Base-by-base conservation (phyloP, 2,888 invertebrate species). In the Xylocampa areola region DNA sequence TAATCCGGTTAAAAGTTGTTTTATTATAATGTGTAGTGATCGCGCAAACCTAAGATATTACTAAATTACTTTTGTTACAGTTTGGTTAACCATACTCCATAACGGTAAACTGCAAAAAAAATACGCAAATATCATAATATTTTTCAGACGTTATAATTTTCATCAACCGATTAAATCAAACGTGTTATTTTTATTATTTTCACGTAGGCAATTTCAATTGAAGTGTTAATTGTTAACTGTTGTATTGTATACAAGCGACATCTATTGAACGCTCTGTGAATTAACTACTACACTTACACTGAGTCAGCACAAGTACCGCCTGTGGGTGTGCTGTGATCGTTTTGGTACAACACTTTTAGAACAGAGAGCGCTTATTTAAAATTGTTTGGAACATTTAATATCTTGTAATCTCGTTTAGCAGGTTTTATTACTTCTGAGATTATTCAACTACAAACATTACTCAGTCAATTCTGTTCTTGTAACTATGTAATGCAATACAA, bases 321-420 rank as follows among this genome's bases (percentile, higher is more conserved):
- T 23, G 6, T 19, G 7, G 11, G 19, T 25, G 29, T 6, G 14
- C 2, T 6, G 23, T 16, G 4, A n/a, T 2, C 6, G 29, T 16
- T 16, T n/a, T 53, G 53, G 37, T 69, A 64, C 47, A 0, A 0
- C 0, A n/a, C 1, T 0, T 13, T 27, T 10, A 2, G 11, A 1
- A 21, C 4, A 64, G 64, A 53, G 37, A 1, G 70, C 64, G 70
- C 29, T 69, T 2, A 5, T 10, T 13, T 30, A 16, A 14, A 27
- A 14, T 14, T 5, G 2, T 5, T 4, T 0, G 1, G 1, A 0
- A 1, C 0, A 32, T 6, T 8, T 4, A 4, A 35, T 8, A 32
- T 23, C 13, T 25, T 10, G 13, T 21, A n/a, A 63, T n/a, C 6
- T 37, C 4, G 13, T 11, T 40, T 27, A 10, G 10, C 27, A 8